These are phyloP conservation scores for Microctenopoma stevenorrisi DNA, from an alignment of 2,797 vertebrate genomes.

Conservation along the genomic window DNA sequence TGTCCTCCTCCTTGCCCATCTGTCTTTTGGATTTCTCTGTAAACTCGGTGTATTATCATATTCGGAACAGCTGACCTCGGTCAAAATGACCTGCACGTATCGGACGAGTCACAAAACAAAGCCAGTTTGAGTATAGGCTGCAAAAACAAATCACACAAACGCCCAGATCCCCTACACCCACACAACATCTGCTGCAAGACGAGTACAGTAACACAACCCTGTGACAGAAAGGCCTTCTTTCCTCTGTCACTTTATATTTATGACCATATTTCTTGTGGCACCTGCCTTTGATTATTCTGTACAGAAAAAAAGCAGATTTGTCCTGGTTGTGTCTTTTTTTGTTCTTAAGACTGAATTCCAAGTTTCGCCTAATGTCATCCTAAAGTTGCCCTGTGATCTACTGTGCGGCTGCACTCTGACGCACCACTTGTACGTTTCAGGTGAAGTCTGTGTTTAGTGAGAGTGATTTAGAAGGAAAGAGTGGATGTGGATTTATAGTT, in stretches of 20 bases:
- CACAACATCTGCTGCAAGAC: slow-evolving; percentile 58
- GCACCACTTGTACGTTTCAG: slow-evolving; percentile 2
- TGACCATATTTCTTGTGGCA: slow-evolving; percentile 28
- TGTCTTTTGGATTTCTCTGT: slow-evolving; percentile 46
- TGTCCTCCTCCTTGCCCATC: slow-evolving; percentile 65
- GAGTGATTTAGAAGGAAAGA: not conserved
- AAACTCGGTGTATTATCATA: slow-evolving; percentile 51
- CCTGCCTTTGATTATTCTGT: slow-evolving; percentile 15
- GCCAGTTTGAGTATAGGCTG: slow-evolving; percentile 50
- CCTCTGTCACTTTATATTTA: slow-evolving; percentile 23
- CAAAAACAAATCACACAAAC: slow-evolving; percentile 35
- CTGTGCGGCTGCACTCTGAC: slow-evolving; percentile 18
- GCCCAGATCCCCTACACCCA: slow-evolving; percentile 34
- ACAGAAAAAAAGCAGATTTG: not conserved
- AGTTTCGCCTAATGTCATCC: slow-evolving; percentile 38
- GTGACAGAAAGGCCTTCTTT: slow-evolving; percentile 33
- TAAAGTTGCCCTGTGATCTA: slow-evolving; percentile 34
- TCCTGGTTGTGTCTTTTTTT: not conserved
- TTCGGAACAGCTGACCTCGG: slow-evolving; percentile 70
- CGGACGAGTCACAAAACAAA: slow-evolving; percentile 60
- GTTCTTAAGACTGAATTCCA: slow-evolving; percentile 22
- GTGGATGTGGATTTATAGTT: slow-evolving; percentile 12
- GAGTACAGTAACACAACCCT: slow-evolving; percentile 17
- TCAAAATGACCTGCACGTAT: slow-evolving; percentile 77
- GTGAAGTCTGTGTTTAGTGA: slow-evolving; percentile 4